Conservation (phyloP, 2,113 vertebrate genomes). For the Paramormyrops kingsleyae region DNA sequence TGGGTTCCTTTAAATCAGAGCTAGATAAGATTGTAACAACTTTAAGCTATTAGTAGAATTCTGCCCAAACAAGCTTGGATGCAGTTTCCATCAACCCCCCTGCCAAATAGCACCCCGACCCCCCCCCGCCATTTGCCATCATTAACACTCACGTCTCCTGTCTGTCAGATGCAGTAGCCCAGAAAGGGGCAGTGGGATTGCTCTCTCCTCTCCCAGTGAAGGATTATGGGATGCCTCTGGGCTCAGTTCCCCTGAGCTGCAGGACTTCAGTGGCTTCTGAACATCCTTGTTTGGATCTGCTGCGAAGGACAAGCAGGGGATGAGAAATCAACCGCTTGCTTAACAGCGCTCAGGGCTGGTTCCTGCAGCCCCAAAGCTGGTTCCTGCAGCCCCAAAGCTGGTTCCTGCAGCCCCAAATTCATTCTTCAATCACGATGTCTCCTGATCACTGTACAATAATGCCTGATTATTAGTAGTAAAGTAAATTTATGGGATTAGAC, state of each 20-base stretch:
- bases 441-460: not conserved
- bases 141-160: constrained; percentile 78
- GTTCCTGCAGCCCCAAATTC: no score
- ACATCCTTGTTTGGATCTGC: constrained; percentile 72
- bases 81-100: not conserved
- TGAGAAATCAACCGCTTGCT: not conserved
- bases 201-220: constrained; percentile 63
- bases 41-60: no score
- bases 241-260: constrained; percentile 61
- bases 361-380: not conserved
- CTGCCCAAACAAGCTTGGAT: no score
- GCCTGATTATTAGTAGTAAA: not conserved
- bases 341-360: not conserved
- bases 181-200: constrained; percentile 66
- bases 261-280: constrained; percentile 62
- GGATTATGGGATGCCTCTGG: constrained; percentile 60
- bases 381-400: not conserved
- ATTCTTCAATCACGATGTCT: not conserved
- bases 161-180: constrained; percentile 85
- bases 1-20: no score
- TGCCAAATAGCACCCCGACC: not conserved
- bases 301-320: not conserved
- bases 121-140: not conserved
- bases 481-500: not conserved
- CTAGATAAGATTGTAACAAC: no score